These are phyloP conservation scores for Aptenodytes forsteri DNA, from an alignment of 2,113 vertebrate species.

Conservation along the genomic window DNA sequence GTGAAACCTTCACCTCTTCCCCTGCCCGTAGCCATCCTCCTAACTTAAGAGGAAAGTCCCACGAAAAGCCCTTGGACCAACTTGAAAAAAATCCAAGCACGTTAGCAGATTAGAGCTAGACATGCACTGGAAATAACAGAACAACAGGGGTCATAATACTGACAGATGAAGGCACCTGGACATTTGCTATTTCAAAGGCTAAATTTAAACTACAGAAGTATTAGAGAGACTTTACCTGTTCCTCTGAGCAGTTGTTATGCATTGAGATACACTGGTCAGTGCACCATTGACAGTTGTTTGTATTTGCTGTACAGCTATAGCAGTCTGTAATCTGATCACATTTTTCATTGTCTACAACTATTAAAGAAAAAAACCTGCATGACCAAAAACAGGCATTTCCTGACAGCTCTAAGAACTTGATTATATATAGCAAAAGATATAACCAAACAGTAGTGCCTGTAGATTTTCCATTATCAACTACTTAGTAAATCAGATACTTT, in stretches of 20 bases:
- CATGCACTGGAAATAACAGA: not conserved
- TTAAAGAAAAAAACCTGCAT: conserved; percentile 66
- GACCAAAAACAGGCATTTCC: conserved; percentile 61
- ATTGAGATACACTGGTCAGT: conserved; percentile 83
- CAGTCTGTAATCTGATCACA: conserved; percentile 97
- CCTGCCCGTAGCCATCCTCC: not conserved
- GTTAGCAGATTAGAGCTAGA: not conserved
- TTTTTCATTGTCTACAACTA: conserved; percentile 86
- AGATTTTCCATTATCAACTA: not conserved
- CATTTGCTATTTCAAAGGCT: not conserved
- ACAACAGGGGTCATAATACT: not conserved
- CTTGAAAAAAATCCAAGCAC: not conserved
- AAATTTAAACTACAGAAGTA: not conserved
- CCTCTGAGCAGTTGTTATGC: conserved; percentile 89
- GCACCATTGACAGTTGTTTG: conserved; percentile 95
- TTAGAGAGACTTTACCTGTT: conserved; percentile 75
- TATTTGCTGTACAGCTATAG: conserved; percentile 96
- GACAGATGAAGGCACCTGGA: not conserved
- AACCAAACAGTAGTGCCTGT: not conserved
- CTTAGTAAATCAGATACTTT: not conserved
- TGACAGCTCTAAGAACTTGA: conserved; percentile 35
- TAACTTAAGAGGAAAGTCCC: not conserved
- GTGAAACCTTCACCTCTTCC: not conserved
- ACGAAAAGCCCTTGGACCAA: not conserved
- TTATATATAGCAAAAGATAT: not conserved